A percentile compares a stretch with the other conserved stretches of the same genome.
These are phyloP conservation scores for Neodon shergylaensis DNA, from an alignment of 2,113 vertebrate genomes.

Conservation along the genomic window DNA sequence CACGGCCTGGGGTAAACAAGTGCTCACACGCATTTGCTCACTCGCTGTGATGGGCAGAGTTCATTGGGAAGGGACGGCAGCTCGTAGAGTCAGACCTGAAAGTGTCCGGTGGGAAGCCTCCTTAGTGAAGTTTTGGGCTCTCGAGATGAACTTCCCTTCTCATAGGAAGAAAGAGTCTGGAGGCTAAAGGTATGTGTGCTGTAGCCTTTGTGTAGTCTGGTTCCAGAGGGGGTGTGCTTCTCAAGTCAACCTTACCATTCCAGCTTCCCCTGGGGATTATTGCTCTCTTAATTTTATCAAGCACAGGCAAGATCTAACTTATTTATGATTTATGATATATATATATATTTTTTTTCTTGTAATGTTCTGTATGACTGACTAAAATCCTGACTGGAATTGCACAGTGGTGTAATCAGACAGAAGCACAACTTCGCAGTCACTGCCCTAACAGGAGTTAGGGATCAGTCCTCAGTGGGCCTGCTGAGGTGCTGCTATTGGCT, in stretches of 20 bases:
- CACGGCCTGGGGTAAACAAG: neutral
- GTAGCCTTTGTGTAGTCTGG: neutral
- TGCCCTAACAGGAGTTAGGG: neutral
- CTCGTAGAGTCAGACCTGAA: conserved; percentile 50
- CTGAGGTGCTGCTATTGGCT: neutral
- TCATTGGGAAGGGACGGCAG: conserved; percentile 75
- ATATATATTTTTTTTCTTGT: neutral
- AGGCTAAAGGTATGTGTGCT: neutral
- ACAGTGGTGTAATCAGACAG: neutral
- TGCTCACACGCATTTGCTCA: neutral
- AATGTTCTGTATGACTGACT: neutral
- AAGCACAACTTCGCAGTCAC: neutral
- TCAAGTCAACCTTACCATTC: neutral
- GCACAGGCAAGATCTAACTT: neutral
- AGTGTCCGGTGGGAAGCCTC: neutral
- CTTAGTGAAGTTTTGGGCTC: neutral
- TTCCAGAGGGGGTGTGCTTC: neutral
- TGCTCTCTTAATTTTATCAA: conserved; percentile 24
- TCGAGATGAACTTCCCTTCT: neutral
- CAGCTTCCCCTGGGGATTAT: neutral
- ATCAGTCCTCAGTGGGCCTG: neutral
- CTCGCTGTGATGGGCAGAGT: conserved; percentile 53
- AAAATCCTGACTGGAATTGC: neutral
- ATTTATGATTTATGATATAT: neutral
- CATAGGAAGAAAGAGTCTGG: conserved; percentile 51